Percentiles rank a stretch among this genome's conserved stretches.
These are phyloP conservation scores for Drosophila kohkoa DNA, from an alignment of 1,140 invertebrate species.

Conservation along the genomic window DNA sequence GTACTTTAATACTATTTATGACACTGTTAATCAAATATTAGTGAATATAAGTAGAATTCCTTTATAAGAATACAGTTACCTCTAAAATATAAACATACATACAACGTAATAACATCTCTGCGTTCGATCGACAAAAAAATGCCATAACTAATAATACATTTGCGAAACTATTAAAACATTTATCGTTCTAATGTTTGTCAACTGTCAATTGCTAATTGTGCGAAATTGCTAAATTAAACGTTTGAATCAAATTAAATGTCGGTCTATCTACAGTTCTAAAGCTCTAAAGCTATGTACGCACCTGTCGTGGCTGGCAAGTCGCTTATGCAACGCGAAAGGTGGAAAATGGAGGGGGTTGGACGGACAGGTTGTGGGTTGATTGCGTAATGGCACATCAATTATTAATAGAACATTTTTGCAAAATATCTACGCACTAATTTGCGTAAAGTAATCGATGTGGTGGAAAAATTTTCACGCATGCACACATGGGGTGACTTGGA, in stretches of 20 bases:
- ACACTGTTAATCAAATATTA: too few relatives aligned
- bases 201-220: slow-evolving; percentile 52
- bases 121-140: too few relatives aligned
- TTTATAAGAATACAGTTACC: too few relatives aligned
- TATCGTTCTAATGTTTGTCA: slow-evolving; percentile 17
- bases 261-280: slow-evolving; percentile 19
- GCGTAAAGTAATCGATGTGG: slow-evolving; percentile 83
- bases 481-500: slow-evolving; percentile 54
- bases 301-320: neutral
- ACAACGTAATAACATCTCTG: too few relatives aligned
- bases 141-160: neutral
- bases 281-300: slow-evolving; percentile 15
- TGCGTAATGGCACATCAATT: slow-evolving; percentile 66
- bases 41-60: too few relatives aligned
- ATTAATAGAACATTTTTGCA: slow-evolving; percentile 83
- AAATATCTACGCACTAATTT: slow-evolving; percentile 84
- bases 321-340: neutral
- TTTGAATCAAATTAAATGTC: slow-evolving; percentile 63
- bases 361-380: neutral
- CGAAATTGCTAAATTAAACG: slow-evolving; percentile 71
- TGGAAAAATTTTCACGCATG: slow-evolving; percentile 82
- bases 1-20: too few relatives aligned
- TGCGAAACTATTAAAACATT: neutral
- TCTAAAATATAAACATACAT: too few relatives aligned
- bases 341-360: neutral